These are phyloP conservation scores for Aplochiton taeniatus DNA, from an alignment of 2,797 vertebrate species.

Conservation along the genomic window DNA sequence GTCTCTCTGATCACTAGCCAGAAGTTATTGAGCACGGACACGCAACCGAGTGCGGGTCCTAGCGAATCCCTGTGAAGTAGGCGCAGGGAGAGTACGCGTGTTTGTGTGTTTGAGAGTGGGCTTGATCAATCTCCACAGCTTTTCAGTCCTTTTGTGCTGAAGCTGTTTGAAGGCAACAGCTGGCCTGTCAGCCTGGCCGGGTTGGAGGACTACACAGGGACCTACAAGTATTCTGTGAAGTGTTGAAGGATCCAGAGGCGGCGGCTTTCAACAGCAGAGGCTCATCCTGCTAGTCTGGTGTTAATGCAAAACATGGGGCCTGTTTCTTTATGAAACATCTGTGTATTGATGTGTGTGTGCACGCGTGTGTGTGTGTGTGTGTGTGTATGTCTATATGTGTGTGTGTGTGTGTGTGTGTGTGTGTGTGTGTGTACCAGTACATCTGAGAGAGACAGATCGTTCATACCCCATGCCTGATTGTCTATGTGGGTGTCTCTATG, in stretches of 20 bases:
- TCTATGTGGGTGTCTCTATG: neutral
- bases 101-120: neutral
- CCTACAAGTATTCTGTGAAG: neutral
- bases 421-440: constrained; percentile 11
- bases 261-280: neutral
- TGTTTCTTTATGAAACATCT: neutral
- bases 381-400: constrained; percentile 1
- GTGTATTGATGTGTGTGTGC: neutral
- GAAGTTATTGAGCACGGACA: constrained; percentile 7
- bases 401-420: constrained; percentile 7
- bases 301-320: neutral
- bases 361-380: constrained; percentile 7
- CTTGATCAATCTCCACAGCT: constrained; percentile 1
- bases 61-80: constrained; percentile 34
- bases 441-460: constrained; percentile 17
- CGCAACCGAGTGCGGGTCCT: constrained; percentile 22
- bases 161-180: constrained; percentile 6
- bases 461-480: neutral
- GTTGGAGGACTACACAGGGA: neutral
- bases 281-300: neutral
- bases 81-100: constrained; percentile 16
- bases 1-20: constrained; percentile 45
- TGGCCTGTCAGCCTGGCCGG: neutral
- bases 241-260: neutral
- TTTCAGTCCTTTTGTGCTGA: constrained; percentile 5